Evolutionary conservation across 2,888 invertebrate species (phyloP).

Genomic region (Aphodius sticticus): DNA sequence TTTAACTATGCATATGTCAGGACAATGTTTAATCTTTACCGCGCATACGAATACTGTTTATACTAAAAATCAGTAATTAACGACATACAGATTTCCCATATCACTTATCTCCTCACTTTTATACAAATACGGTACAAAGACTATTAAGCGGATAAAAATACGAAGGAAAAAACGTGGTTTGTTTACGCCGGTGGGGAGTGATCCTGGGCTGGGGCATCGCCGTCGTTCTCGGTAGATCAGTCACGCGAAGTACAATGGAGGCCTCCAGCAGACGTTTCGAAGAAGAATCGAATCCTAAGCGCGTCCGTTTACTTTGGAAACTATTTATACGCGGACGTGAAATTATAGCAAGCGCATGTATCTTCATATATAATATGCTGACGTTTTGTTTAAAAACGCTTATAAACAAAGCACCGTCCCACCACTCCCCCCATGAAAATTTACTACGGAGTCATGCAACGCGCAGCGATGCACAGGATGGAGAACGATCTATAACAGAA

Average conservation of each 20-base stretch:
- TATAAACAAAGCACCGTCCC: constrained; percentile 12
- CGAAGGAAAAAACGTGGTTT: constrained; percentile 14
- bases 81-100: neutral
- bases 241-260: neutral
- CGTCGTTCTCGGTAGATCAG: constrained; percentile 13
- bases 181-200: constrained; percentile 17
- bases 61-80: neutral
- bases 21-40: neutral
- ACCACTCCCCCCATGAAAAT: neutral
- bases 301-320: constrained; percentile 21
- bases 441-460: neutral
- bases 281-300: constrained; percentile 14
- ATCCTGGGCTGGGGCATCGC: constrained; percentile 10
- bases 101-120: neutral
- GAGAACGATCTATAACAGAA: neutral
- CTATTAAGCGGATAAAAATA: constrained; percentile 4
- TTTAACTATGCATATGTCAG: too few species aligned
- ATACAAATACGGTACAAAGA: neutral
- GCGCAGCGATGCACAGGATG: neutral
- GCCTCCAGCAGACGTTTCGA: constrained; percentile 16
- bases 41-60: neutral
- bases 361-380: constrained; percentile 39
- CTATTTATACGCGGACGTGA: constrained; percentile 35
- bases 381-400: constrained; percentile 38
- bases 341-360: constrained; percentile 33